Conservation (phyloP, 2,797 vertebrate species). For the Hoplostethus atlanticus region DNA sequence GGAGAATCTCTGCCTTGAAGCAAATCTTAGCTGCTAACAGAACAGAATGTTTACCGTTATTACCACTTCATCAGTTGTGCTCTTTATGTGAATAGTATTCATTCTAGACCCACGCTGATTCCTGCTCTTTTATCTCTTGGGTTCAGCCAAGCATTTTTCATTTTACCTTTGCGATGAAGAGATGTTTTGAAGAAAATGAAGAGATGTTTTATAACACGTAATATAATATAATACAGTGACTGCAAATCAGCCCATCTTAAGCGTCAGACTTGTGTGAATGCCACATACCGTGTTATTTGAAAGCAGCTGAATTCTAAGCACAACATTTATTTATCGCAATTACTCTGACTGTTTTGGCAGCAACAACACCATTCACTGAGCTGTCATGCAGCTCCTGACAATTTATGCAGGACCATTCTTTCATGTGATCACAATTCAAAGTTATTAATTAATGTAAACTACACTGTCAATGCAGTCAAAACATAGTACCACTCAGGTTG, state of each 20-base stretch:
- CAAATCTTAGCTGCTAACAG: constrained; percentile 41
- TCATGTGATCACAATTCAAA: constrained; percentile 22
- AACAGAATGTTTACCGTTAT: constrained; percentile 64
- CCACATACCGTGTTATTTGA: constrained; percentile 47
- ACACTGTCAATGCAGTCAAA: constrained; percentile 10
- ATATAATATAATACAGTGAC: constrained; percentile 28
- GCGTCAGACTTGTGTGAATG: constrained; percentile 39
- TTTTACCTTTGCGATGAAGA: constrained; percentile 52
- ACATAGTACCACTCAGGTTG: constrained; percentile 6
- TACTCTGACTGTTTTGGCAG: constrained; percentile 47
- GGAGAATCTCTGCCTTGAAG: constrained; percentile 63
- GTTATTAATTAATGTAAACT: constrained; percentile 29
- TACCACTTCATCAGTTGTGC: constrained; percentile 63
- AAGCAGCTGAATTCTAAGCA: constrained; percentile 55
- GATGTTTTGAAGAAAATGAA: constrained; percentile 29
- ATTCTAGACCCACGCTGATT: constrained; percentile 40
- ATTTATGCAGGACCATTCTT: constrained; percentile 22
- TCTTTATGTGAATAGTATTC: constrained; percentile 60
- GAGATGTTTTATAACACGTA: constrained; percentile 30
- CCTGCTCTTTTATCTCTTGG: constrained; percentile 55
- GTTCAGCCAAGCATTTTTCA: constrained; percentile 47
- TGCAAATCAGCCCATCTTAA: constrained; percentile 46
- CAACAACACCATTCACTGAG: constrained; percentile 37
- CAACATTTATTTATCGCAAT: constrained; percentile 45
- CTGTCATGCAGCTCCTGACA: constrained; percentile 6